These are phyloP conservation scores for Cantharis lateralis DNA, from an alignment of 2,888 invertebrate genomes.

Conservation along the genomic window DNA sequence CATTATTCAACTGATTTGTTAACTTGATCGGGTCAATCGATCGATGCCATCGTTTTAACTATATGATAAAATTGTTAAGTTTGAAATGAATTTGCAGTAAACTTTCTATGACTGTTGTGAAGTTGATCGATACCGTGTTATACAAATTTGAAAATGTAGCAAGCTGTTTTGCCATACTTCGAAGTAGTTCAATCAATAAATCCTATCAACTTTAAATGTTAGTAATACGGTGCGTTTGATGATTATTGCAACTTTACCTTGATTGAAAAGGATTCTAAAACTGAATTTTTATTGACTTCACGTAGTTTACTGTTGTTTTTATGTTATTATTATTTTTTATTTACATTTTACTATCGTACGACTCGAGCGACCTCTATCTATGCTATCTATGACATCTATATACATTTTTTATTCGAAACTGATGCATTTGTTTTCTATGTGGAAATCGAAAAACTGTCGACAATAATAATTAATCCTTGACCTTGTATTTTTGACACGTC, in stretches of 20 bases:
- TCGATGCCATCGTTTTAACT: not conserved
- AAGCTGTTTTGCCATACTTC: not conserved
- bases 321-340: not conserved
- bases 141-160: not conserved
- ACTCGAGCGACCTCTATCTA: not conserved
- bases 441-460: too few species aligned
- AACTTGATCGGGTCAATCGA: not conserved
- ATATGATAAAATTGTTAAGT: not conserved
- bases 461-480: not conserved
- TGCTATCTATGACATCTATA: not conserved
- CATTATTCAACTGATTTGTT: not conserved
- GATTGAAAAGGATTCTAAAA: not conserved
- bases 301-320: not conserved
- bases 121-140: not conserved
- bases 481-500: not conserved
- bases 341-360: not conserved
- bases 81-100: not conserved
- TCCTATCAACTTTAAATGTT: not conserved
- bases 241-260: slow-evolving; percentile 10
- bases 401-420: not conserved
- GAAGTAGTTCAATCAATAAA: slow-evolving; percentile 5
- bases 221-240: slow-evolving; percentile 1
- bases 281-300: not conserved
- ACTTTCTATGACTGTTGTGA: not conserved
- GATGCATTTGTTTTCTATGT: not conserved